phyloP scores from a whole-genome alignment of 2,888 invertebrate genomes.

The Urechis unicinctus region DNA sequence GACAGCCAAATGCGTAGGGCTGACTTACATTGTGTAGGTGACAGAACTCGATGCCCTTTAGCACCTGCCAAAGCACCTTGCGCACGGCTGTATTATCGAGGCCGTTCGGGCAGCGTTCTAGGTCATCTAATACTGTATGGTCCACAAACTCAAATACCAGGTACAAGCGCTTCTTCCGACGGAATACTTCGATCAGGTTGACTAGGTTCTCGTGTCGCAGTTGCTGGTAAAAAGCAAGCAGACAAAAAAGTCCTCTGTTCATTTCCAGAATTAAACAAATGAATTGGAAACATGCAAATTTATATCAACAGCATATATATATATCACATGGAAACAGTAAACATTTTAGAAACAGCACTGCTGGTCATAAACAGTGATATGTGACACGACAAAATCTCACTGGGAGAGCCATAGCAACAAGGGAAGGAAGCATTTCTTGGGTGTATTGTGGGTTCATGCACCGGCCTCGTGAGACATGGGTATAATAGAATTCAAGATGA shows the following conservation, averaged over 20 bases:
- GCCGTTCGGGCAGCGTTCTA: constrained; percentile 67
- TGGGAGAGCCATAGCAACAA: no score
- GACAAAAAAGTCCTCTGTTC: neutral
- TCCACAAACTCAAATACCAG: constrained; percentile 83
- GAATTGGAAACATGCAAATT: neutral
- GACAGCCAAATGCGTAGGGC: neutral
- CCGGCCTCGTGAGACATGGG: no score
- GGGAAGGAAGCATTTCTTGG: no score
- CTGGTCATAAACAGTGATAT: no score
- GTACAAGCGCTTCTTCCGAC: constrained; percentile 75
- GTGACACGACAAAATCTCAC: no score
- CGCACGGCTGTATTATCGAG: constrained; percentile 68
- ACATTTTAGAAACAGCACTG: no score
- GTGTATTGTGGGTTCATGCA: no score
- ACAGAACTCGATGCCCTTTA: constrained; percentile 64
- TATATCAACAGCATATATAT: no score
- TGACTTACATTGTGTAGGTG: constrained; percentile 72
- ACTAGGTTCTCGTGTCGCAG: constrained; percentile 81
- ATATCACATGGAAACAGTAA: no score
- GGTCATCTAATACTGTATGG: constrained; percentile 76
- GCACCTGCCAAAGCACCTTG: constrained; percentile 72
- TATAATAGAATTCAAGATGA: no score
- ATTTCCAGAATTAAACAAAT: neutral
- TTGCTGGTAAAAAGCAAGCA: constrained; percentile 60
- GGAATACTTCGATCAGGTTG: constrained; percentile 81